Evolutionary conservation across 1,140 invertebrate genomes (phyloP).

Genomic region (Drepana arcuata): DNA sequence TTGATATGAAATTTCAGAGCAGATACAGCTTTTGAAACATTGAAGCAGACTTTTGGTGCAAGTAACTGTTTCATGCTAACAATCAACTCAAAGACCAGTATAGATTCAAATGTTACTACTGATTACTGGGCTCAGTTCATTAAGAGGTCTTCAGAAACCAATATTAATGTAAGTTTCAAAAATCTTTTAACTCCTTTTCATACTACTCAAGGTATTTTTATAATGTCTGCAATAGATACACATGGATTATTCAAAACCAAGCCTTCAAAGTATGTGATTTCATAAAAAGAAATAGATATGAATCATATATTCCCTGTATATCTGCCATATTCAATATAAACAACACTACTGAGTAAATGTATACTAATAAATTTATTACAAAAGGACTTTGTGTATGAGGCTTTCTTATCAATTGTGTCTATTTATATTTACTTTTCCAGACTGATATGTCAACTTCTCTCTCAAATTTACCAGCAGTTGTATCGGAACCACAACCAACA

Average conservation of each 20-base stretch:
- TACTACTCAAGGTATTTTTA: background rate
- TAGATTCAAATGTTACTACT: slow-evolving; percentile 75
- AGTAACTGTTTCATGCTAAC: slow-evolving; percentile 89
- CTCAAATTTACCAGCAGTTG: slow-evolving; percentile 23
- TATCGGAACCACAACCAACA: slow-evolving; percentile 23
- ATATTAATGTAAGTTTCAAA: slow-evolving; percentile 29
- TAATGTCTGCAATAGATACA: background rate
- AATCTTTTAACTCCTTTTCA: background rate
- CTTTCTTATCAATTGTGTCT: too few species aligned
- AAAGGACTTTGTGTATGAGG: too few species aligned
- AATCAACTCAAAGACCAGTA: slow-evolving; percentile 84
- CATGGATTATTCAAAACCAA: too few species aligned
- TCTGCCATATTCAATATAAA: too few species aligned
- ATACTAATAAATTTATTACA: too few species aligned
- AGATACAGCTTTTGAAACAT: slow-evolving; percentile 84
- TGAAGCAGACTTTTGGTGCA: slow-evolving; percentile 88
- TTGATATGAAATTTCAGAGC: slow-evolving; percentile 75
- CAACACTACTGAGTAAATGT: too few species aligned
- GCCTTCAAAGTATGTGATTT: too few species aligned
- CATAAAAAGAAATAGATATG: too few species aligned
- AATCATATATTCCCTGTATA: too few species aligned
- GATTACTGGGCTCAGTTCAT: slow-evolving; percentile 91
- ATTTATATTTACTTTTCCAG: slow-evolving; percentile 19
- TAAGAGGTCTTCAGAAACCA: slow-evolving; percentile 71
- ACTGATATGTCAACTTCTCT: slow-evolving; percentile 31